Conservation (phyloP, 2,888 invertebrate species). For the Zygothrica quintamaculata region DNA sequence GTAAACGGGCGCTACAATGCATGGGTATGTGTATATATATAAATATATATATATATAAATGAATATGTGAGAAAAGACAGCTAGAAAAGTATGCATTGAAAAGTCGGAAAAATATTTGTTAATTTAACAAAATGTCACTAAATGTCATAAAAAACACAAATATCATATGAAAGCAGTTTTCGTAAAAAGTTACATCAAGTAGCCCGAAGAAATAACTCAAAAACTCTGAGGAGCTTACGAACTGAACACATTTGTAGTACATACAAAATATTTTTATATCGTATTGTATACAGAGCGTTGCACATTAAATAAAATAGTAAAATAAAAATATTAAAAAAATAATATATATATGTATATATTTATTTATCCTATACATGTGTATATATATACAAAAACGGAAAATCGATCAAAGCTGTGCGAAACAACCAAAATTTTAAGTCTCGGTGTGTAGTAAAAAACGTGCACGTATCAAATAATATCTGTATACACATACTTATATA, state of each 20-base stretch:
- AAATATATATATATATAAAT: slow-evolving; percentile 9
- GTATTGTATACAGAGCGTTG: slow-evolving; percentile 5
- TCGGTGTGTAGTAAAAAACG: slow-evolving; percentile 9
- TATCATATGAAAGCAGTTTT: slow-evolving; percentile 19
- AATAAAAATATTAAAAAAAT: too few relatives aligned
- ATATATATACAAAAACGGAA: too few relatives aligned
- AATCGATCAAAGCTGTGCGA: slow-evolving; percentile 48
- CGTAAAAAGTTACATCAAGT: slow-evolving; percentile 24
- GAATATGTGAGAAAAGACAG: slow-evolving; percentile 41
- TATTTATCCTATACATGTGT: too few relatives aligned
- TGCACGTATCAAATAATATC: too few relatives aligned
- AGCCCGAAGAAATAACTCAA: not conserved
- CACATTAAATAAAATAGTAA: slow-evolving; percentile 15
- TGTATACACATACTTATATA: too few relatives aligned
- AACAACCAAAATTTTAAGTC: slow-evolving; percentile 29
- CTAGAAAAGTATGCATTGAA: slow-evolving; percentile 63
- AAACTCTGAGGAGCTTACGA: slow-evolving; percentile 3
- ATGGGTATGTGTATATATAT: slow-evolving; percentile 30
- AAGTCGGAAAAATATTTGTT: slow-evolving; percentile 62
- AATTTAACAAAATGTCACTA: slow-evolving; percentile 35
- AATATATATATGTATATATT: too few relatives aligned
- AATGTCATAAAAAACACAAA: too few relatives aligned
- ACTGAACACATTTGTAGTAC: not conserved
- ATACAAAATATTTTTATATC: slow-evolving; percentile 4
- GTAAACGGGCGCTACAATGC: slow-evolving; percentile 42